Evolutionary conservation across 2,888 invertebrate species (phyloP), one percentile per base, ranked within the genome.

Genomic region (Crioceris asparagi): DNA sequence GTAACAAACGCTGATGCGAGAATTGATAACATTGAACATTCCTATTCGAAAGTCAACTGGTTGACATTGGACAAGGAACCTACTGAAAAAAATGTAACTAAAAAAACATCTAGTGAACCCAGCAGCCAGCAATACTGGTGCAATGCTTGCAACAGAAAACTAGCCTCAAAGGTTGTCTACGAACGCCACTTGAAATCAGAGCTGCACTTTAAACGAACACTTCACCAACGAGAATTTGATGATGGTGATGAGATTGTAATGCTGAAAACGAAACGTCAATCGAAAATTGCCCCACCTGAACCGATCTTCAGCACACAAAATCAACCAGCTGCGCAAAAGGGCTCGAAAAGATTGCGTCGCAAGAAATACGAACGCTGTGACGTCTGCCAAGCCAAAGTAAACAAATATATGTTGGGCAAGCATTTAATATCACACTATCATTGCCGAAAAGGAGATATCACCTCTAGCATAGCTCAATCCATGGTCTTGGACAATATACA

Each of bases 391-490:
- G 75, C 79, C 18, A 72, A 76, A 44, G 79, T 86, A 27, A 71
- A 73, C 39, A 69, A 71, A 4, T 72, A 76, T 51, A 64, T 80
- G 45, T 78, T 86, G 67, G 86, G 87, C 25, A 86, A 87, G 57
- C 87, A 87, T 65, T 69, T 92, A 41, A 80, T 90, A 50, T 87
- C 87, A 1, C 83, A 83, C 58, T 86, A 81, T 59, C 90, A 91
- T 61, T 83, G 81, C 52, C 72, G 83, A 41, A 81, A 82, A 55
- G 76, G 79, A 42, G 71, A 71, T 40, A 74, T 76, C 34, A 66
- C 68, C 29, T 66, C 70, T 43, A 71, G 74, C 3, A 65, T 66
- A 17, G 68, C 72, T 7, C 71, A 72, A 42, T 68, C 71, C 35
- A 71, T 84, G 54, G 75, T 90, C 35, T 67, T 88, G 19, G 75